Percentiles rank a stretch among this genome's conserved stretches.
Conservation (phyloP, 2,888 invertebrate genomes). For the Ischnura elegans region DNA sequence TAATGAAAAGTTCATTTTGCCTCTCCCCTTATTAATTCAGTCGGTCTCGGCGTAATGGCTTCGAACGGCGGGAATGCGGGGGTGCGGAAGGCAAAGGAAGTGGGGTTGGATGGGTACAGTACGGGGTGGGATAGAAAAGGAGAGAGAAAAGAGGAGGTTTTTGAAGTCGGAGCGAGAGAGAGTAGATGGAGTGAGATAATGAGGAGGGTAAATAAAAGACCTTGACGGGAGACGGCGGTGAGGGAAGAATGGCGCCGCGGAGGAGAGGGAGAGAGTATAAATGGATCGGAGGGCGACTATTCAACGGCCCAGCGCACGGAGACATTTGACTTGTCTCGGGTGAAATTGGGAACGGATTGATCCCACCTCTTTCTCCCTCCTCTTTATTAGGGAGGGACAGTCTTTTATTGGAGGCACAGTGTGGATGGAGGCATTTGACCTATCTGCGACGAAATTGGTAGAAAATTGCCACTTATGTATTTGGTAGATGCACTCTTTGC, state of each 20-base stretch:
- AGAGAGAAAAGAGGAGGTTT: neutral
- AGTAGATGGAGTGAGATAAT: slow-evolving; percentile 38
- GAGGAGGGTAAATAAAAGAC: slow-evolving; percentile 31
- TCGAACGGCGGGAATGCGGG: slow-evolving; percentile 2
- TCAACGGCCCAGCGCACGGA: neutral
- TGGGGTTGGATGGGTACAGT: neutral
- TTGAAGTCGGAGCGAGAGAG: neutral
- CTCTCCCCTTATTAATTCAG: slow-evolving; percentile 28
- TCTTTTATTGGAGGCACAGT: neutral
- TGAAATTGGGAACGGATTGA: neutral
- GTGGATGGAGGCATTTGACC: neutral
- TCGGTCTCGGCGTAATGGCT: neutral
- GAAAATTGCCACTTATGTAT: no score
- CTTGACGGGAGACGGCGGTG: neutral
- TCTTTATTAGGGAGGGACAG: neutral
- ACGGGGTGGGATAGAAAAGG: neutral
- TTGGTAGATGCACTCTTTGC: no score
- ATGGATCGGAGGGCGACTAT: neutral
- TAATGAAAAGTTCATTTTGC: slow-evolving; percentile 31
- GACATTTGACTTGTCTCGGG: neutral
- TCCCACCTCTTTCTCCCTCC: neutral
- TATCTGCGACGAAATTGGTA: neutral
- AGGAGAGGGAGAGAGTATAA: neutral
- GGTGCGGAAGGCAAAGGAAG: neutral
- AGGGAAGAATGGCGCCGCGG: neutral